Evolutionary conservation across 92 coral and sea anemone species (phyloP), one percentile per base, ranked within the genome.

Genomic region (Zoanthus sociatus): DNA sequence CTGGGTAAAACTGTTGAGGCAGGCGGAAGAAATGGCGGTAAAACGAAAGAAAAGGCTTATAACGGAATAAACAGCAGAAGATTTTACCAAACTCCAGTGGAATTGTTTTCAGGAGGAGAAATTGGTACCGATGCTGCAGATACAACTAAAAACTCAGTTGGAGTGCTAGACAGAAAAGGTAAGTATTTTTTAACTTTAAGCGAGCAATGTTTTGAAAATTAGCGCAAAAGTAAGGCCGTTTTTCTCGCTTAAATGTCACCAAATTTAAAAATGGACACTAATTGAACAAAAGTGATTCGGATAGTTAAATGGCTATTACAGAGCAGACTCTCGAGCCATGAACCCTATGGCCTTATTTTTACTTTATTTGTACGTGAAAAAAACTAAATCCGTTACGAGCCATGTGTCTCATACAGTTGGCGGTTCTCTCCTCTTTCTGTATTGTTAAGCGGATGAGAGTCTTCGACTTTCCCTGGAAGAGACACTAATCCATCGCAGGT

Each of bases 1-100:
- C 33, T 70, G 71, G 98, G 98, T 13, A 90, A 82, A 71, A 93
- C 96, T n/a, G 98, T 96, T 6, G 90, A 58, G 17, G 89, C 79
- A 44, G 90, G 89, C 16, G 95, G 95, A 18, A 85, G 95, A 37
- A 71, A 78, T 70, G 96, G 96, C 15, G 95, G 98, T 17, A 86
- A 77, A 17, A 93, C 98, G 16, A 45, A 67, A 1, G 89, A 70
- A 16, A 93, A 86, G 32, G 98, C 98, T 2, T 93, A 82, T 73
- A 76, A 94, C 85, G 98, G 98, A 3, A 90, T 87, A 32, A 86
- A 90, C 77, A 91, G 92, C 69, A 86, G 61, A 32, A 88, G 63
- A 60, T 94, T 63, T 16, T 94, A 94, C 56, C 76, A 63, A 75
- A 94, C 98, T 3, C 98, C 98, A 4, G 71, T 73, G 9, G 92